Evolutionary conservation across 2,113 vertebrate genomes (phyloP).

Genomic region (Phalacrocorax aristotelis): DNA sequence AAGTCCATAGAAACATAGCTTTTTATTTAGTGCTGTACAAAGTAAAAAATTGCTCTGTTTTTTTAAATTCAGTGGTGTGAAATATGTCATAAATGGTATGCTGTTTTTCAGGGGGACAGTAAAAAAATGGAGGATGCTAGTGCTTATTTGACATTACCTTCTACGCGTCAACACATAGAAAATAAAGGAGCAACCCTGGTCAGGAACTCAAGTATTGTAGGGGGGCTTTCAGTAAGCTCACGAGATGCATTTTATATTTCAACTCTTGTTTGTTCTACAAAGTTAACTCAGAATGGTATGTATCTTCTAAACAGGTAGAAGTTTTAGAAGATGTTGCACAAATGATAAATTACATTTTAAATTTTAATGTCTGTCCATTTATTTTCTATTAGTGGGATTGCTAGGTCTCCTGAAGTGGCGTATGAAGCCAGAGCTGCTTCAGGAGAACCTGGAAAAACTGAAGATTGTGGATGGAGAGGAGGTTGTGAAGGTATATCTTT

Average conservation of each 20-base stretch:
- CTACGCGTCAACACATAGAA: slow-evolving; percentile 80
- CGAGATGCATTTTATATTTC: slow-evolving; percentile 90
- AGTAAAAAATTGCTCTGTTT: background rate
- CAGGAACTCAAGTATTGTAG: slow-evolving; percentile 81
- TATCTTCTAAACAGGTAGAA: background rate
- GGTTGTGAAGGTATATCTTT: slow-evolving; percentile 88
- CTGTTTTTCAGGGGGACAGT: slow-evolving; percentile 88
- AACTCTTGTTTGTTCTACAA: slow-evolving; percentile 96
- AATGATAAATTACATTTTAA: background rate
- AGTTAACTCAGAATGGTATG: slow-evolving; percentile 96
- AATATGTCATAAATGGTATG: background rate
- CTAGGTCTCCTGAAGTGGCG: slow-evolving; percentile 96
- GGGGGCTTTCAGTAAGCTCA: slow-evolving; percentile 88
- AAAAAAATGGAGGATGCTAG: slow-evolving; percentile 95
- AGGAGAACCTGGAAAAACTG: slow-evolving; percentile 91
- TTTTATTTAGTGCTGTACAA: background rate
- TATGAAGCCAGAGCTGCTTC: slow-evolving; percentile 88
- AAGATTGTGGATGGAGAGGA: slow-evolving; percentile 98
- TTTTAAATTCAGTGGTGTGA: background rate
- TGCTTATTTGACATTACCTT: slow-evolving; percentile 84
- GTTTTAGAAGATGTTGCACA: background rate
- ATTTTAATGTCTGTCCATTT: background rate
- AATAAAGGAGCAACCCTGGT: slow-evolving; percentile 77
- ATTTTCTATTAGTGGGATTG: slow-evolving; percentile 82
- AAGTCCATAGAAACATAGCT: background rate